Conservation (phyloP, 2,888 invertebrate genomes). For the Trissolcus japonicus region DNA sequence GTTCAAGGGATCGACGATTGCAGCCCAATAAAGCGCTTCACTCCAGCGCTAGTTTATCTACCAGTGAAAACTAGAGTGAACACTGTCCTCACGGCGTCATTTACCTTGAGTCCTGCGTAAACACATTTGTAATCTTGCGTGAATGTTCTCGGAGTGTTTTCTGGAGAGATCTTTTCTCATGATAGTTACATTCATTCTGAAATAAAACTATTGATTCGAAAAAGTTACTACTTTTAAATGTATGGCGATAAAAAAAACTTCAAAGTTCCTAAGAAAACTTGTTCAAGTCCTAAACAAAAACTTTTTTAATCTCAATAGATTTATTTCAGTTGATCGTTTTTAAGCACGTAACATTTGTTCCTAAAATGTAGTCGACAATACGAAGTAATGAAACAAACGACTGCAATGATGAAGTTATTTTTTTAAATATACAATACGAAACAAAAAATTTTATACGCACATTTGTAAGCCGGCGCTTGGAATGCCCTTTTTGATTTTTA, state of each 20-base stretch:
- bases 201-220: constrained; percentile 26
- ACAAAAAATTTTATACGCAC: constrained; percentile 55
- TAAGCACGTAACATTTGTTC: constrained; percentile 72
- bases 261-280: constrained; percentile 23
- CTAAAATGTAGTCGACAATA: constrained; percentile 60
- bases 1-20: constrained; percentile 65
- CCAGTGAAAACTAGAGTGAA: constrained; percentile 93
- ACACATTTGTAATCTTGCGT: constrained; percentile 55
- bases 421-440: constrained; percentile 51
- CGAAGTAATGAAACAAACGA: constrained; percentile 17
- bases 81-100: constrained; percentile 91
- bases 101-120: constrained; percentile 95
- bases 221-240: not conserved
- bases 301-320: constrained; percentile 13
- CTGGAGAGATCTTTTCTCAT: constrained; percentile 16
- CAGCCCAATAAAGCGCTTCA: constrained; percentile 80
- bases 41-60: constrained; percentile 94
- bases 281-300: not conserved
- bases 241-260: not conserved
- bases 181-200: constrained; percentile 18
- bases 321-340: constrained; percentile 50
- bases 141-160: constrained; percentile 37
- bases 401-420: constrained; percentile 56
- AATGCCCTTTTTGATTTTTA: constrained; percentile 10
- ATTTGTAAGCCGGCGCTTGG: constrained; percentile 36